These are phyloP conservation scores for Oxyteleia sp. DNA, from an alignment of 2,888 invertebrate genomes.

Conservation along the genomic window DNA sequence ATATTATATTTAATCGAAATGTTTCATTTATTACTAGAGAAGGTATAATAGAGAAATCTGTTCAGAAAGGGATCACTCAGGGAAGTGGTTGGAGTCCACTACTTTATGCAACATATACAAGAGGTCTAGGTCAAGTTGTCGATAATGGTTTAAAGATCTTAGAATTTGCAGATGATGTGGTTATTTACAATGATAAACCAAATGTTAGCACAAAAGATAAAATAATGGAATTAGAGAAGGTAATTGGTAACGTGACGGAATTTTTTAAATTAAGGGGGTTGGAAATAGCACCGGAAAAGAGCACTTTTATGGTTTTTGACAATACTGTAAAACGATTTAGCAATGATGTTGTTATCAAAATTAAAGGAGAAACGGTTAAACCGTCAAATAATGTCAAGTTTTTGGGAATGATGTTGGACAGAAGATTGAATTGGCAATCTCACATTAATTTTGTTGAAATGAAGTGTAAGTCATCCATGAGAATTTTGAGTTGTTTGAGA, in stretches of 20 bases:
- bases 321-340: no score
- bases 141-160: constrained; percentile 13
- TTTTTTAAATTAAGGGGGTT: no score
- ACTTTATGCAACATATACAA: background rate
- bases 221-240: background rate
- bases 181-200: constrained; percentile 10
- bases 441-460: background rate
- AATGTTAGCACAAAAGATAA: background rate
- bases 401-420: constrained; percentile 32
- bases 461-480: constrained; percentile 10
- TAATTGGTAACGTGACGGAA: background rate
- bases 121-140: background rate
- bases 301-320: constrained; percentile 30
- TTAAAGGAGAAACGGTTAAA: no score
- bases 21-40: no score
- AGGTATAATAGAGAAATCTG: no score
- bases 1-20: background rate
- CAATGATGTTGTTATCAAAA: no score
- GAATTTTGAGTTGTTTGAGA: constrained; percentile 46
- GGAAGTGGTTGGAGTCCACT: background rate
- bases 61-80: background rate
- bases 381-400: constrained; percentile 9
- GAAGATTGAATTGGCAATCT: constrained; percentile 10
- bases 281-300: constrained; percentile 26
- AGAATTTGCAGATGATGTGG: constrained; percentile 56